Percentiles rank a stretch among this genome's conserved stretches.
phyloP scores from a whole-genome alignment of 2,888 invertebrate species.

The Unio delphinus region DNA sequence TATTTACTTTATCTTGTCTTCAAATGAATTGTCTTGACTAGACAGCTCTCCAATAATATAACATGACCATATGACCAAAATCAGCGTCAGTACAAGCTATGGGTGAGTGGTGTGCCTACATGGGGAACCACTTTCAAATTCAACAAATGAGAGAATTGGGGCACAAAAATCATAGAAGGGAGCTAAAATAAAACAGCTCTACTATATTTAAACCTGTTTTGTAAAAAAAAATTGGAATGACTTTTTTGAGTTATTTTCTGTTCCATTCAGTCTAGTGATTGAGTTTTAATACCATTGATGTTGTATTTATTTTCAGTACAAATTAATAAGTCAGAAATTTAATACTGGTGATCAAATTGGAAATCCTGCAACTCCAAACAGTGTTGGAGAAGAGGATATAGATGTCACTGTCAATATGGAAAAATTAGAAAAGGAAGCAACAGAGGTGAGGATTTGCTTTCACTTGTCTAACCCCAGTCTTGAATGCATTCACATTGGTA shows the following conservation, averaged over 20 bases:
- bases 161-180: too few species aligned
- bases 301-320: slow-evolving; percentile 33
- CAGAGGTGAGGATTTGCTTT: slow-evolving; percentile 77
- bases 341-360: slow-evolving; percentile 34
- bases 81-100: too few species aligned
- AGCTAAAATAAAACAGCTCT: too few species aligned
- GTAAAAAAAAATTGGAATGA: too few species aligned
- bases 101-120: too few species aligned
- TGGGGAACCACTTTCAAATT: too few species aligned
- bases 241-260: too few species aligned
- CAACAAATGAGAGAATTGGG: too few species aligned
- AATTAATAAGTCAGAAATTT: slow-evolving; percentile 4
- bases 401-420: slow-evolving; percentile 81
- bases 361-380: slow-evolving; percentile 46
- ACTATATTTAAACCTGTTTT: too few species aligned
- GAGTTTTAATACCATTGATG: slow-evolving; percentile 1
- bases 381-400: slow-evolving; percentile 67
- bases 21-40: not conserved
- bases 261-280: not conserved
- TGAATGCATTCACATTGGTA: too few species aligned
- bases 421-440: slow-evolving; percentile 80
- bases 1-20: not conserved
- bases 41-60: too few species aligned
- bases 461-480: not conserved
- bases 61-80: too few species aligned